Evolutionary conservation across 2,888 invertebrate species (phyloP), one percentile per base, ranked within the genome.

Genomic region (Ferdinandea cuprea): DNA sequence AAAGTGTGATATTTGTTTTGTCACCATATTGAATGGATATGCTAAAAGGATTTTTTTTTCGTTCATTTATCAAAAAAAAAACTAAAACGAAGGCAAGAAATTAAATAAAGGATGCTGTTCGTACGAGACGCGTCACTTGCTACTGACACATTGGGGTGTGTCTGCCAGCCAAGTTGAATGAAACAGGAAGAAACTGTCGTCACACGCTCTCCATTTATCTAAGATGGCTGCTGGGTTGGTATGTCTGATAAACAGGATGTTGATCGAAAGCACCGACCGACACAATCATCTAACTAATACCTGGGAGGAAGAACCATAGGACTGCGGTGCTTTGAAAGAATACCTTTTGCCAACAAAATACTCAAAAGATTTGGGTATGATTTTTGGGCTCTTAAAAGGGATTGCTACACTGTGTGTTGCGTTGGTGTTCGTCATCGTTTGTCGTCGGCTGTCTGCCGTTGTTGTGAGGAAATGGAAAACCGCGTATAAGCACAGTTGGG

Each of bases 1-100:
- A 44, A 78, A 83, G 83, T 83, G 83, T 78, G 77, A 83, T 83
- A 73, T 83, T 68, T 72, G 78, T 68, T 78, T 78, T 56, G 72
- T 77, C 81, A 83, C 76, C n/a, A 76, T 66, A 76, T 83, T 77
- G 66, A 61, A 68, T 68, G 68, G 66, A 68, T 50, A 76, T 65
- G 68, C 59, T 66, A 72, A 79, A 73, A 56, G 73, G 73, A 68
- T 50, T 52, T 76, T 71, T 59, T 11, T 2, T 15, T 52, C 58
- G n/a, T 35, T 54, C 71, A 63, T 63, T 74, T 52, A 56, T 40
- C 11, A 32, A 37, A 15, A 30, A 17, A 15, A 40, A 56, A 25
- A 58, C 3, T 11, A 15, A n/a, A 46, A 54, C 11, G 40, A 66
- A 56, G 42, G 4, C 21, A 52, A 61, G 48, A 66, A 74, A 79